phyloP scores from a whole-genome alignment of 2,113 vertebrate species.

The Amazona vittata region DNA sequence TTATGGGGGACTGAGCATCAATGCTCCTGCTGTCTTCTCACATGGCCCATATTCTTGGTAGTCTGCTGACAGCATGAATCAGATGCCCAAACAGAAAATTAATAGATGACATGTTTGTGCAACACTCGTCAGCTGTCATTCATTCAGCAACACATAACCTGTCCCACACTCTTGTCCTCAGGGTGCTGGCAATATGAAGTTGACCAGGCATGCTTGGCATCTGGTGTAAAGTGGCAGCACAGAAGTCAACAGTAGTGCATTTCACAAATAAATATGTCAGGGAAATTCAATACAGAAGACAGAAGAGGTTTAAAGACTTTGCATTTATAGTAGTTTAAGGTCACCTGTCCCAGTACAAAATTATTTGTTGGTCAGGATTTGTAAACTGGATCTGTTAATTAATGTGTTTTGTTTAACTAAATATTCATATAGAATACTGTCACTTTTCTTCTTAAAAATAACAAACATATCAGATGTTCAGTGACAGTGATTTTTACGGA shows the following conservation, averaged over 20 bases:
- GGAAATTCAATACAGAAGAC: neutral
- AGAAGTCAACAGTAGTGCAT: neutral
- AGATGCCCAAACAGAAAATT: neutral
- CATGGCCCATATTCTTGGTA: neutral
- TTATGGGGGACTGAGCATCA: neutral
- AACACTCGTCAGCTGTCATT: neutral
- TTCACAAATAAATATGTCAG: neutral
- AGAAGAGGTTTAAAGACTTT: neutral
- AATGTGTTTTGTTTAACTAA: neutral
- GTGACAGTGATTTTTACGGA: neutral
- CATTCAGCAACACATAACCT: neutral
- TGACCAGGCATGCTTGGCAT: conserved; percentile 3
- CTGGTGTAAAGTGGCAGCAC: neutral
- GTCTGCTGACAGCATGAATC: neutral
- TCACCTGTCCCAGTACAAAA: neutral
- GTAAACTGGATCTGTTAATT: neutral
- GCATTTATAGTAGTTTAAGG: neutral
- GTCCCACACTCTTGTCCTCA: neutral
- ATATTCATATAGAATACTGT: neutral
- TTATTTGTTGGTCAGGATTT: neutral
- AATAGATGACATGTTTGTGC: neutral
- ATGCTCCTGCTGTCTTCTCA: neutral
- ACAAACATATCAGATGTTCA: neutral
- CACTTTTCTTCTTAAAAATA: neutral
- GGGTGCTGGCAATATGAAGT: neutral